phyloP scores from a whole-genome alignment of 2,888 invertebrate species.

The Metacarcinus magister region DNA sequence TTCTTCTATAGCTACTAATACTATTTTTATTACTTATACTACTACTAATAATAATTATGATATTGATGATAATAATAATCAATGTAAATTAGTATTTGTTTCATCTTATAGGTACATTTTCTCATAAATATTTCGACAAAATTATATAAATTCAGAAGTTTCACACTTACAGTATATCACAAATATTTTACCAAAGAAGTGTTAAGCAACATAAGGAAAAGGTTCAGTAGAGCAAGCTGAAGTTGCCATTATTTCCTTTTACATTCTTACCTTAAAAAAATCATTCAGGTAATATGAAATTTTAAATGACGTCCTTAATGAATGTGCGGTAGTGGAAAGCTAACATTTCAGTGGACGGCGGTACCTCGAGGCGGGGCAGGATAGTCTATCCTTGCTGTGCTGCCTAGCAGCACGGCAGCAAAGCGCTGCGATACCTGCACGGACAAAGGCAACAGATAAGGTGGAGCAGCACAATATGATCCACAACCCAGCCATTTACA shows the following conservation, averaged over 20 bases:
- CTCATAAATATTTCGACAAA: no score
- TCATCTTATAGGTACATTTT: background rate
- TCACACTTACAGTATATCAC: background rate
- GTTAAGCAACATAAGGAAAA: background rate
- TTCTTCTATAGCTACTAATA: background rate
- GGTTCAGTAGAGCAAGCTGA: background rate
- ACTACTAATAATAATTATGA: constrained; percentile 5
- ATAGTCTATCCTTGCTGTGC: no score
- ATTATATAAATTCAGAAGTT: background rate
- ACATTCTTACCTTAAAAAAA: background rate
- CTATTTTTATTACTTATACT: background rate
- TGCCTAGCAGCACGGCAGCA: background rate
- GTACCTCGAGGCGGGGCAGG: no score
- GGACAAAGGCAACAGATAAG: background rate
- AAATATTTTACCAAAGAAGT: background rate
- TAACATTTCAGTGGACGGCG: no score
- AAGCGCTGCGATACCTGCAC: background rate
- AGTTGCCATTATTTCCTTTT: background rate
- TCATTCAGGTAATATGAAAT: background rate
- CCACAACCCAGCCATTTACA: background rate
- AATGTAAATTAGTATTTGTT: background rate
- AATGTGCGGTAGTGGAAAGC: background rate
- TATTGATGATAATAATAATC: background rate
- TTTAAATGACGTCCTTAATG: background rate
- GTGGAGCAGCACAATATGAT: background rate